phyloP scores from a whole-genome alignment of 92 coral and sea anemone genomes.

The Epizoanthus stellaris region DNA sequence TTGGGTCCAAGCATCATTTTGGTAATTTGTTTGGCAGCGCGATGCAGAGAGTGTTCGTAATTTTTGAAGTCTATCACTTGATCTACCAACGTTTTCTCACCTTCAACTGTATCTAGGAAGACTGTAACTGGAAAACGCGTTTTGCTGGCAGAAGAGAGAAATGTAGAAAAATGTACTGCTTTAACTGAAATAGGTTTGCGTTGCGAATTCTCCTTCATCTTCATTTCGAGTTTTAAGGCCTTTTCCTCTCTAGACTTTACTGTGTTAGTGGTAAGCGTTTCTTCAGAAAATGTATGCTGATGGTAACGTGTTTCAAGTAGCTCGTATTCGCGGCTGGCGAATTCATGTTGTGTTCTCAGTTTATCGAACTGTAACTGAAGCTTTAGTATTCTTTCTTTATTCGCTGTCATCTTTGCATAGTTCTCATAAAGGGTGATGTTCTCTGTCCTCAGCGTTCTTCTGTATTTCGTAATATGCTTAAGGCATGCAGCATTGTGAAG shows the following conservation, averaged over 20 bases:
- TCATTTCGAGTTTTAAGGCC: constrained; percentile 49
- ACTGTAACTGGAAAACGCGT: constrained; percentile 42
- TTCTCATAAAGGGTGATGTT: constrained; percentile 16
- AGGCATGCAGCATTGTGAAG: constrained; percentile 16
- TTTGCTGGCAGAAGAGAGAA: constrained; percentile 37
- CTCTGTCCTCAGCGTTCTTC: background rate
- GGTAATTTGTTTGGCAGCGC: constrained; percentile 49
- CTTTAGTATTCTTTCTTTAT: constrained; percentile 9
- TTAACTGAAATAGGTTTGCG: constrained; percentile 43
- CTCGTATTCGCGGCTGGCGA: constrained; percentile 40
- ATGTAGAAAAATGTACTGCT: constrained; percentile 33
- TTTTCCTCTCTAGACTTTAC: constrained; percentile 42
- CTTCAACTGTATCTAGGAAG: constrained; percentile 31
- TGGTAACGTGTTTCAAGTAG: constrained; percentile 51
- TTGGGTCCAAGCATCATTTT: constrained; percentile 27
- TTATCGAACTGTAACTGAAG: constrained; percentile 48
- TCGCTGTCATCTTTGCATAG: constrained; percentile 20
- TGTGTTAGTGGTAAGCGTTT: constrained; percentile 28
- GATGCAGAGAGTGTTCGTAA: constrained; percentile 34
- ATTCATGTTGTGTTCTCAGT: constrained; percentile 34
- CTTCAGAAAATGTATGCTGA: constrained; percentile 40
- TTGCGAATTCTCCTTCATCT: constrained; percentile 2
- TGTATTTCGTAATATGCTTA: background rate
- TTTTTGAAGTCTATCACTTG: constrained; percentile 57
- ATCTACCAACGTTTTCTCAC: constrained; percentile 28